Evolutionary conservation across 2,113 vertebrate genomes (phyloP).

Genomic region (Taxidea taxus): DNA sequence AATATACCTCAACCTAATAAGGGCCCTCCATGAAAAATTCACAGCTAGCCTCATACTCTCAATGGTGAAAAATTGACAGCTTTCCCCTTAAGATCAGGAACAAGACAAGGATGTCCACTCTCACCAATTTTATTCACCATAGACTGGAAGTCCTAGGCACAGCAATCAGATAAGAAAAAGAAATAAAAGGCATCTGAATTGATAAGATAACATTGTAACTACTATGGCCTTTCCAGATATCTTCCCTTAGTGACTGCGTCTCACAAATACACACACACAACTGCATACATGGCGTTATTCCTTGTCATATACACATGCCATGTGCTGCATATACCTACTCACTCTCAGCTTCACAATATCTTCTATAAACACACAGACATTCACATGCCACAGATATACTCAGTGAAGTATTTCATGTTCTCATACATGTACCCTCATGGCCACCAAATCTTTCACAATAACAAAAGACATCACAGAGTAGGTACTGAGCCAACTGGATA

Average conservation of each 20-base stretch:
- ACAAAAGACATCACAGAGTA: not conserved
- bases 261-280: not conserved
- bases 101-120: too few species aligned
- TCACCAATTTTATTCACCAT: too few species aligned
- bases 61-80: not conserved
- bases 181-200: not conserved
- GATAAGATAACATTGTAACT: not conserved
- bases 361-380: not conserved
- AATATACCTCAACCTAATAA: not conserved
- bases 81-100: too few species aligned
- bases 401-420: not conserved
- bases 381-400: not conserved
- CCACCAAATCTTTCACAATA: not conserved
- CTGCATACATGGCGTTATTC: not conserved
- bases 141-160: too few species aligned
- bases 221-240: not conserved
- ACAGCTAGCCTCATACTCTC: not conserved
- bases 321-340: too few species aligned
- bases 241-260: not conserved
- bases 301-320: not conserved
- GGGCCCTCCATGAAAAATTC: not conserved
- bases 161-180: too few species aligned
- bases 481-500: not conserved
- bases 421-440: not conserved
- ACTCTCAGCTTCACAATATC: not conserved